Base-by-base conservation (phyloP, 2,888 invertebrate species). In the Augochlorella aurata region DNA sequence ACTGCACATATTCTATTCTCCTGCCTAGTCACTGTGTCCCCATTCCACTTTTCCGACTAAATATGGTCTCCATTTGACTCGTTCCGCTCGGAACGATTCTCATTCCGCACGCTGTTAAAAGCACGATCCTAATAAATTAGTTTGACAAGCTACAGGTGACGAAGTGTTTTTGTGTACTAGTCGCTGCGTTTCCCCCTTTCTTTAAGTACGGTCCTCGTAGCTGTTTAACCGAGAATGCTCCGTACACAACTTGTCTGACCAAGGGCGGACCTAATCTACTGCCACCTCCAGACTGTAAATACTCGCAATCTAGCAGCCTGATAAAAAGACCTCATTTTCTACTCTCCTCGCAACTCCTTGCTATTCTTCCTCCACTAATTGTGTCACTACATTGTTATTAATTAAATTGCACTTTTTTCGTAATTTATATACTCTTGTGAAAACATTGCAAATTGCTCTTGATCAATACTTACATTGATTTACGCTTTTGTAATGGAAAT, bases 221-320 rank as follows among this genome's bases (percentile, higher is more conserved):
- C 38, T 44, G 44, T 44, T 65, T 65, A 38, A 65, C 38, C 38
- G 44, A 65, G 65, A n/a, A 38, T 12, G 44, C n/a, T 65, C n/a
- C 65, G 65, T 65, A 44, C 65, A 10, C n/a, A 24, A 44, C 21
- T 66, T 44, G 38, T 16, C 18, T 18, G 45, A 16, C 14, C 58
- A 18, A 12, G 24, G 12, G 14, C 12, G 7, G 12, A n/a, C 50
- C 18, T 50, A 45, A 29, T 69, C 29, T 29, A 10, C 71, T 5
- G 12, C 16, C 45, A 24, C 7, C 12, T 18, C 58, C 18, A 38
- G 63, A 63, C 63, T 63, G 29, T 49, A 38, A 38, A 38, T 38
- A 58, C 58, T 65, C n/a, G 65, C n/a, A 65, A 65, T 65, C 10
- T 44, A 65, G n/a, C 38, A 44, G 65, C n/a, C 65, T n/a, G 65